Evolutionary conservation across 1,140 invertebrate genomes (phyloP).

Genomic region (Ectropis grisescens): DNA sequence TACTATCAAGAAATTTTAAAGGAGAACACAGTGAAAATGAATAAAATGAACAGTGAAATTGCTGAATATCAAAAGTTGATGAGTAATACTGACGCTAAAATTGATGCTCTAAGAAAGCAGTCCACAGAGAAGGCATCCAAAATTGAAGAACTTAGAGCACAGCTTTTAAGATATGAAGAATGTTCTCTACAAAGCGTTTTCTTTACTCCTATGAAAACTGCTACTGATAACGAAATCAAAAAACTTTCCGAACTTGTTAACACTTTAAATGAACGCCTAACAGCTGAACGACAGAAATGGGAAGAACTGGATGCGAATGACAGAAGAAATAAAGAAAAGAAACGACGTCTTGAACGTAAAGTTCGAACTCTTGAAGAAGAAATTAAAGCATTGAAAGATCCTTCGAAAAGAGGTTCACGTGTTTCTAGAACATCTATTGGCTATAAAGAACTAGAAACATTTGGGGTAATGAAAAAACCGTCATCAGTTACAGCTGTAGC

Average conservation of each 20-base stretch:
- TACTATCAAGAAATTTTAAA: slow-evolving; percentile 59
- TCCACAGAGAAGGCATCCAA: slow-evolving; percentile 47
- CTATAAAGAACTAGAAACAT: slow-evolving; percentile 26
- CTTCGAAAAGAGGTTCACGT: slow-evolving; percentile 29
- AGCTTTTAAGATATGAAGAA: slow-evolving; percentile 51
- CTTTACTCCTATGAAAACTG: slow-evolving; percentile 60
- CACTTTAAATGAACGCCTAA: slow-evolving; percentile 37
- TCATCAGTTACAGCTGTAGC: slow-evolving; percentile 25
- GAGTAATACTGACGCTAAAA: slow-evolving; percentile 51
- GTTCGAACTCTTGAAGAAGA: slow-evolving; percentile 32
- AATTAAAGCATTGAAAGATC: slow-evolving; percentile 33
- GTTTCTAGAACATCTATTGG: slow-evolving; percentile 25
- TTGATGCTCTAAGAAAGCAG: slow-evolving; percentile 48
- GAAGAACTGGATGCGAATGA: slow-evolving; percentile 38
- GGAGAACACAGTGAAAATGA: slow-evolving; percentile 52
- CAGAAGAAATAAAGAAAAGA: slow-evolving; percentile 44
- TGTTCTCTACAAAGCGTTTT: slow-evolving; percentile 59
- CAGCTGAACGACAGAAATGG: slow-evolving; percentile 44
- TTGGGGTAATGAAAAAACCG: slow-evolving; percentile 26
- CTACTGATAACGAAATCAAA: slow-evolving; percentile 58
- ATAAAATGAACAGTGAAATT: slow-evolving; percentile 48
- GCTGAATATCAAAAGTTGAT: slow-evolving; percentile 43
- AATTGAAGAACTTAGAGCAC: slow-evolving; percentile 52
- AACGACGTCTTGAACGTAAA: slow-evolving; percentile 33
- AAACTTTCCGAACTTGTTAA: slow-evolving; percentile 44